Conservation (phyloP, 2,113 vertebrate genomes). For the Antechinus flavipes region DNA sequence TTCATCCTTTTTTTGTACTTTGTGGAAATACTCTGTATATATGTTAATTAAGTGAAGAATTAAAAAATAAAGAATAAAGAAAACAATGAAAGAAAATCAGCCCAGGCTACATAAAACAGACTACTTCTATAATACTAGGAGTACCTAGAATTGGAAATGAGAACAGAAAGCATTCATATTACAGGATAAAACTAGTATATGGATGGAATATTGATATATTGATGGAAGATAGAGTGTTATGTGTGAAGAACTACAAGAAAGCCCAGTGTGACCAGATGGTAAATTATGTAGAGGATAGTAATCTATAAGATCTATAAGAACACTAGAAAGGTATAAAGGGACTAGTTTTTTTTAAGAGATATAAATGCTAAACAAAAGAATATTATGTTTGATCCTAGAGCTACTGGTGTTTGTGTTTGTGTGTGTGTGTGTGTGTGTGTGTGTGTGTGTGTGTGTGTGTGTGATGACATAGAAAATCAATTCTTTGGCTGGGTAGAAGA, state of each 20-base stretch:
- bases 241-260: neutral
- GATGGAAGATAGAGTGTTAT: neutral
- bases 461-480: neutral
- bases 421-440: neutral
- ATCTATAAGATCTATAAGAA: neutral
- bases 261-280: neutral
- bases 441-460: neutral
- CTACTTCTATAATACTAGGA: neutral
- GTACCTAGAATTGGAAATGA: neutral
- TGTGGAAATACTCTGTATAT: neutral
- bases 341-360: neutral
- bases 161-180: neutral
- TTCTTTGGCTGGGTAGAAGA: neutral
- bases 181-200: neutral
- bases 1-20: neutral
- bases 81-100: neutral
- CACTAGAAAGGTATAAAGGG: neutral
- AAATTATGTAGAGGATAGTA: neutral
- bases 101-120: neutral
- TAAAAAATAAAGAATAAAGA: neutral
- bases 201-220: neutral
- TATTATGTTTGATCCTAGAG: neutral
- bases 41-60: neutral
- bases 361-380: neutral
- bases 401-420: too few species aligned